Conservation (phyloP, 1,140 invertebrate species). For the Lasioglossum baleicum region DNA sequence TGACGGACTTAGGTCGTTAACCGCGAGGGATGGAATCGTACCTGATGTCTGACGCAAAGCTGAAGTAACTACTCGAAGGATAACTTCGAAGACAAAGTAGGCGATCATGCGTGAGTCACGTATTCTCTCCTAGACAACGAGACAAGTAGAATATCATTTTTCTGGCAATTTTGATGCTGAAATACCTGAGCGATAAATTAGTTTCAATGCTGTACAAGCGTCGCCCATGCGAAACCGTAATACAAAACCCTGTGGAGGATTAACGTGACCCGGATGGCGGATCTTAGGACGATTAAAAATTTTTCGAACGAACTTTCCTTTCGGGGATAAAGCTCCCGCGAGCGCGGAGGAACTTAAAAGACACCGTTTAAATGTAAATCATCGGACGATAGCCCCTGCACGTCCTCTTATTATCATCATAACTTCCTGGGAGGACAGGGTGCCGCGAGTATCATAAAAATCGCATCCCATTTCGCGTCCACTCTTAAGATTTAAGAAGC, state of each 20-base stretch:
- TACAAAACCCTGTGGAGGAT: background rate
- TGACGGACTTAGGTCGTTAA: background rate
- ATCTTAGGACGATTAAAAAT: background rate
- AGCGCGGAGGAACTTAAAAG: background rate
- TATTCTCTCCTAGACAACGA: too few relatives aligned
- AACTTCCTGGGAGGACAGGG: background rate
- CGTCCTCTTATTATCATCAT: conserved; percentile 20
- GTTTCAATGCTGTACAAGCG: too few relatives aligned
- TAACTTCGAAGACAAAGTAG: too few relatives aligned
- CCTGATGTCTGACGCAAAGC: background rate
- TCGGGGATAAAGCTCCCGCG: background rate
- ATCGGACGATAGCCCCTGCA: conserved; percentile 4
- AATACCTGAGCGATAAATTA: too few relatives aligned
- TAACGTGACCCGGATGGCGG: background rate
- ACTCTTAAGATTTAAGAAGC: conserved; percentile 38
- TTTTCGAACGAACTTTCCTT: background rate
- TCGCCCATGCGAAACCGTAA: background rate
- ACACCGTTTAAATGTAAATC: conserved; percentile 38
- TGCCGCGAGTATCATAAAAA: conserved; percentile 23
- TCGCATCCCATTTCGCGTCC: background rate
- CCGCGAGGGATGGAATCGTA: background rate
- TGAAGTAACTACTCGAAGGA: background rate
- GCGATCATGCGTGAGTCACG: too few relatives aligned
- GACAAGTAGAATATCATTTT: too few relatives aligned
- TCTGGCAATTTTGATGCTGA: too few relatives aligned